A percentile compares a stretch with the other conserved stretches of the same genome.
phyloP scores from a whole-genome alignment of 2,113 vertebrate species.

The Ciconia boyciana region DNA sequence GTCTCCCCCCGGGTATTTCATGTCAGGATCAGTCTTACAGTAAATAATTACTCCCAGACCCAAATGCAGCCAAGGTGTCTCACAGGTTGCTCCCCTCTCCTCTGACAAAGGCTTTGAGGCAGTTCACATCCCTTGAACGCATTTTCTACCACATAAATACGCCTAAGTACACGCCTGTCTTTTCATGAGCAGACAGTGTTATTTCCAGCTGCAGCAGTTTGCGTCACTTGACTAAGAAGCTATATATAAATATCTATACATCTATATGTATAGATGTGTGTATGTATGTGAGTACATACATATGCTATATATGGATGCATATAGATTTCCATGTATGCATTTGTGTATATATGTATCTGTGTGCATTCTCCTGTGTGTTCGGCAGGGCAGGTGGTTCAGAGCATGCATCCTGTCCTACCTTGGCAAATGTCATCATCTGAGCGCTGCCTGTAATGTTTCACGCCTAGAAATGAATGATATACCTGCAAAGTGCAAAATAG shows the following conservation, averaged over 20 bases:
- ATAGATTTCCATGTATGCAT: background rate
- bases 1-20: background rate
- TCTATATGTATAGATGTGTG: background rate
- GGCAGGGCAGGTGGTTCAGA: background rate
- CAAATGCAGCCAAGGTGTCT: background rate
- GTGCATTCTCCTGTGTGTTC: background rate
- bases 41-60: background rate
- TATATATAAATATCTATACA: slow-evolving; percentile 43
- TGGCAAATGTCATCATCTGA: background rate
- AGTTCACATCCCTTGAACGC: background rate
- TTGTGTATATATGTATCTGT: background rate
- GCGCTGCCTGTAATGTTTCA: background rate
- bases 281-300: background rate
- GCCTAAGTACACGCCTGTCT: background rate
- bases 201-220: slow-evolving; percentile 57
- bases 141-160: slow-evolving; percentile 31
- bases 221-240: slow-evolving; percentile 45
- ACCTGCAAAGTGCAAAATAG: slow-evolving; percentile 3
- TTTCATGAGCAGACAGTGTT: slow-evolving; percentile 36
- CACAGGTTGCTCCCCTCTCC: background rate
- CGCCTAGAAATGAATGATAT: background rate
- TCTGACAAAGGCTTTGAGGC: slow-evolving; percentile 18
- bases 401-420: background rate
- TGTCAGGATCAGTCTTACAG: background rate
- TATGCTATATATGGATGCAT: background rate